Evolutionary conservation across 2,888 invertebrate species (phyloP).

Genomic region (Belgica antarctica): DNA sequence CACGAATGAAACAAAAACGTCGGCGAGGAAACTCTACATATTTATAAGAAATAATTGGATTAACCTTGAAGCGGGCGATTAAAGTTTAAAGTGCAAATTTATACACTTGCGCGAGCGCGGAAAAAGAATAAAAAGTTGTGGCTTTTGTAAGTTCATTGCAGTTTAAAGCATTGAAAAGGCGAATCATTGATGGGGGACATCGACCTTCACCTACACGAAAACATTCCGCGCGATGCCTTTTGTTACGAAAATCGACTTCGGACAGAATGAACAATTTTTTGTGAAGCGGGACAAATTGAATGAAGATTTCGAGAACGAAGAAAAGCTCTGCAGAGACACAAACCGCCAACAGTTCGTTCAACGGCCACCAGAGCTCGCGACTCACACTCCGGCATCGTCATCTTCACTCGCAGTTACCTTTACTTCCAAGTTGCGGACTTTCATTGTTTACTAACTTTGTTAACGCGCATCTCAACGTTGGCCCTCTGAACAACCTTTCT

Average conservation of each 20-base stretch:
- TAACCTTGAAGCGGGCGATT: constrained; percentile 13
- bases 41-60: constrained; percentile 15
- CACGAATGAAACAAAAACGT: constrained; percentile 2
- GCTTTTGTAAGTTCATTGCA: constrained; percentile 5
- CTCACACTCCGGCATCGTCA: too few species aligned
- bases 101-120: neutral
- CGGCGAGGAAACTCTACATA: neutral
- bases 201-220: constrained; percentile 18
- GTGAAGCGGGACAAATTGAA: too few species aligned
- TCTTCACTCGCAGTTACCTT: neutral
- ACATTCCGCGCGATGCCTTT: neutral
- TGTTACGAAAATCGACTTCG: too few species aligned
- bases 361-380: neutral
- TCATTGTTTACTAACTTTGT: neutral
- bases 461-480: constrained; percentile 25
- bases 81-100: constrained; percentile 12
- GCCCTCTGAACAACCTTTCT: constrained; percentile 20
- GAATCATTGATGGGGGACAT: neutral
- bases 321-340: neutral
- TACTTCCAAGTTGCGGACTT: neutral
- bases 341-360: neutral
- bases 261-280: too few species aligned
- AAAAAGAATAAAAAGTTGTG: too few species aligned
- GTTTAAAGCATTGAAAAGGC: neutral
- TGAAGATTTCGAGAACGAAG: neutral